Conservation (phyloP, 1,140 invertebrate species). For the Medauroidea extradentata region DNA sequence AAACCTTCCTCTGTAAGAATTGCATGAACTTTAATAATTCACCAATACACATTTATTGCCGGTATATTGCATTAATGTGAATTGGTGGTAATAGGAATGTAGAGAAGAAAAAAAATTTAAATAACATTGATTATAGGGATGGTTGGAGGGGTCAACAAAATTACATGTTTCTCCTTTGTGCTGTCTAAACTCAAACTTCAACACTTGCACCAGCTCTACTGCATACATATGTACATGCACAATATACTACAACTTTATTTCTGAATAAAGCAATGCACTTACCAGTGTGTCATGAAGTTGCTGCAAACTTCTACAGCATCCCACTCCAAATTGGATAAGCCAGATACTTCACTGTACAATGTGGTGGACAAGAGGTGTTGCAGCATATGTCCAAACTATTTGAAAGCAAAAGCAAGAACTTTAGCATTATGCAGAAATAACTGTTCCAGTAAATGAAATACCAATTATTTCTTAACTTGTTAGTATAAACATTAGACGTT, state of each 20-base stretch:
- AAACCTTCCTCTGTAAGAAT: no score
- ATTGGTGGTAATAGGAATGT: no score
- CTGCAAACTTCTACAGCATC: conserved; percentile 77
- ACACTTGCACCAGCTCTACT: not conserved
- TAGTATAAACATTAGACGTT: no score
- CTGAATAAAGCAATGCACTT: conserved; percentile 17
- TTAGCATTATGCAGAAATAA: no score
- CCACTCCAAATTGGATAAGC: conserved; percentile 85
- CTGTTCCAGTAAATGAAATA: no score
- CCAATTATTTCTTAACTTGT: no score
- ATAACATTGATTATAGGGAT: no score
- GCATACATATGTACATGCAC: not conserved
- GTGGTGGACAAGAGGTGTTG: conserved; percentile 77
- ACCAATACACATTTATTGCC: no score
- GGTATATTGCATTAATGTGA: no score
- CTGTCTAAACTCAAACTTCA: not conserved
- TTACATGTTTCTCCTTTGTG: not conserved
- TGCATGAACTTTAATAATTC: no score
- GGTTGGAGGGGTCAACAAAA: not conserved
- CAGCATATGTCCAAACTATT: conserved; percentile 75
- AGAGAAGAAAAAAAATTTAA: no score
- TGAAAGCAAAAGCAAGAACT: no score
- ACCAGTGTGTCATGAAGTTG: conserved; percentile 77
- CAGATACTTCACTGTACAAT: conserved; percentile 77
- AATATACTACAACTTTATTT: not conserved